These are phyloP conservation scores for Cephus rjabovi DNA, from an alignment of 2,888 invertebrate genomes.

Conservation along the genomic window DNA sequence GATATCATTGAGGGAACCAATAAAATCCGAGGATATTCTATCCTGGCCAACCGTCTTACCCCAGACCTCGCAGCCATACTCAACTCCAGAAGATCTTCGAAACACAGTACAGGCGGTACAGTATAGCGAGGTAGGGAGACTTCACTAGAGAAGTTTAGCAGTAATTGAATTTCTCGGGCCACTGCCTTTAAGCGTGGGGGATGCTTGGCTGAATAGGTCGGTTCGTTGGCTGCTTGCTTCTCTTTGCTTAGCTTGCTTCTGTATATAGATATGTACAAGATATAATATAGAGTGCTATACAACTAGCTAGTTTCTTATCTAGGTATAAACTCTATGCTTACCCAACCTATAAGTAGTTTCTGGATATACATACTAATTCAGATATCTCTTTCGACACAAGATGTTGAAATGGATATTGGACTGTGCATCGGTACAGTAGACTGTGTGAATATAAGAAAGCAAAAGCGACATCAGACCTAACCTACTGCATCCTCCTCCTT, in stretches of 20 bases:
- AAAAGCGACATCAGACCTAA: neutral
- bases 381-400: neutral
- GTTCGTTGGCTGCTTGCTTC: constrained; percentile 13
- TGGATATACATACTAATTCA: neutral
- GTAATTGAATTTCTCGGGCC: constrained; percentile 66
- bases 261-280: neutral
- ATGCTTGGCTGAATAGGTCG: constrained; percentile 38
- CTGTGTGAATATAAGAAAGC: neutral
- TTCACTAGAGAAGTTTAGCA: constrained; percentile 63
- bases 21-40: neutral
- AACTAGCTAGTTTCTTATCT: neutral
- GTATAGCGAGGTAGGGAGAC: constrained; percentile 41
- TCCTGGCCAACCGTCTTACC: neutral
- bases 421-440: neutral
- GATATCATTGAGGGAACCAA: neutral
- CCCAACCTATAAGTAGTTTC: neutral
- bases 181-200: constrained; percentile 58
- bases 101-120: constrained; percentile 36
- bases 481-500: neutral
- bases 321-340: neutral
- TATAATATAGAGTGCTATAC: neutral
- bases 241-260: neutral
- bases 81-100: constrained; percentile 25
- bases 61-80: neutral
- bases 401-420: neutral